These are phyloP conservation scores for Drosophila mayaguana DNA, from an alignment of 2,888 invertebrate species.

Conservation along the genomic window DNA sequence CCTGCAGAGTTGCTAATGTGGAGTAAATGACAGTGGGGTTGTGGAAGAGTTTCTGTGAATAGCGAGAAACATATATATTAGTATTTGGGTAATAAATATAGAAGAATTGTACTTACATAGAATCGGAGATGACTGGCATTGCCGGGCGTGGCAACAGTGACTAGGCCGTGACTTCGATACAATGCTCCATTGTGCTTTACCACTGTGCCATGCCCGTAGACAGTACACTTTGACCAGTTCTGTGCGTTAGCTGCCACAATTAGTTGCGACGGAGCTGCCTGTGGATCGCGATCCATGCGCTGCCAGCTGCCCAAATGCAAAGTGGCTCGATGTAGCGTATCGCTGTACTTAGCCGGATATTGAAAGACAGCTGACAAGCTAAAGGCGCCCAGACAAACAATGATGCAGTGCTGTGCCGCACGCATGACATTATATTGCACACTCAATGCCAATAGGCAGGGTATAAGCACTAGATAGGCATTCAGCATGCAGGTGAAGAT, in stretches of 20 bases:
- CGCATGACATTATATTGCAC: conserved; percentile 93
- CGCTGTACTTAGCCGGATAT: conserved; percentile 90
- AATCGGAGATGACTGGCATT: conserved; percentile 92
- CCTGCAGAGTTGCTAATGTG: conserved; percentile 90
- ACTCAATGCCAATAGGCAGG: conserved; percentile 94
- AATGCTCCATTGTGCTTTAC: conserved; percentile 90
- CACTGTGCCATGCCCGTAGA: conserved; percentile 92
- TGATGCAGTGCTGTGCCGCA: conserved; percentile 93
- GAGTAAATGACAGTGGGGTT: conserved; percentile 93
- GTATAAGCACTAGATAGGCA: conserved; percentile 95
- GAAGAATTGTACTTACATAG: conserved; percentile 89
- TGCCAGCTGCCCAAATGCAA: conserved; percentile 91
- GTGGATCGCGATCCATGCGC: conserved; percentile 76
- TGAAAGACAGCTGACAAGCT: conserved; percentile 91
- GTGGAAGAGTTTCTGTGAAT: conserved; percentile 92
- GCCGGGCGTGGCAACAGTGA: conserved; percentile 95
- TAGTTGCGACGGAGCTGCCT: conserved; percentile 43
- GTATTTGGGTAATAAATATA: background rate
- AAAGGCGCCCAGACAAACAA: conserved; percentile 94
- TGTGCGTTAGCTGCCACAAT: conserved; percentile 73
- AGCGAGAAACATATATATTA: conserved; percentile 13
- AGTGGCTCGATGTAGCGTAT: conserved; percentile 95
- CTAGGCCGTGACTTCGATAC: conserved; percentile 91
- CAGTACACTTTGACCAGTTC: conserved; percentile 87
- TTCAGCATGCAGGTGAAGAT: conserved; percentile 92